Evolutionary conservation across 2,888 invertebrate species (phyloP).

Genomic region (Acleris cristana): DNA sequence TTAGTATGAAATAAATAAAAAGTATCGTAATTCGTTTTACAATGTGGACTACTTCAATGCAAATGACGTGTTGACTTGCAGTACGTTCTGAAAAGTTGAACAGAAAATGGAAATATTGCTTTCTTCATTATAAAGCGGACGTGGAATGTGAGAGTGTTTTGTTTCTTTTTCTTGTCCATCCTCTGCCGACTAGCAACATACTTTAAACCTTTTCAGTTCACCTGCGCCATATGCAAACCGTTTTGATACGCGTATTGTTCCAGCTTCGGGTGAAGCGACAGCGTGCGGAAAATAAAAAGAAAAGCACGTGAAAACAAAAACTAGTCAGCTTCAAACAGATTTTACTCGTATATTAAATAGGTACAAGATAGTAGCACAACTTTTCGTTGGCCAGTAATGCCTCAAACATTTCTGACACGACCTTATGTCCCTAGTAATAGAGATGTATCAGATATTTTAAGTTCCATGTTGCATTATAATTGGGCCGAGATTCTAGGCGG

Average conservation of each 20-base stretch:
- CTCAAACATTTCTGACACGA: too few relatives aligned
- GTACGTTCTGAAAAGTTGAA: background rate
- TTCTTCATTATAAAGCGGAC: background rate
- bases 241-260: slow-evolving; percentile 26
- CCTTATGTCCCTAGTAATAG: too few relatives aligned
- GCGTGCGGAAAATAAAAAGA: slow-evolving; percentile 28
- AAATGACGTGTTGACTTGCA: background rate
- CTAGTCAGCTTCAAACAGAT: too few relatives aligned
- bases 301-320: slow-evolving; percentile 20
- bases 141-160: slow-evolving; percentile 11
- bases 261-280: slow-evolving; percentile 25
- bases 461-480: too few relatives aligned
- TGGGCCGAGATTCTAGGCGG: too few relatives aligned
- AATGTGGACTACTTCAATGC: background rate
- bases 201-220: slow-evolving; percentile 21
- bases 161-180: slow-evolving; percentile 16
- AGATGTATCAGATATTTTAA: too few relatives aligned
- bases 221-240: slow-evolving; percentile 33
- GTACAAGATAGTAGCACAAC: too few relatives aligned
- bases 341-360: too few relatives aligned
- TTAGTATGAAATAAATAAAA: too few relatives aligned
- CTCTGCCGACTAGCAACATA: slow-evolving; percentile 21
- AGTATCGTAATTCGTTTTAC: too few relatives aligned
- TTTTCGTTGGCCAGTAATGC: too few relatives aligned
- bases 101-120: background rate